Conservation (phyloP, 1,140 invertebrate genomes). For the Bombus pyrosoma region DNA sequence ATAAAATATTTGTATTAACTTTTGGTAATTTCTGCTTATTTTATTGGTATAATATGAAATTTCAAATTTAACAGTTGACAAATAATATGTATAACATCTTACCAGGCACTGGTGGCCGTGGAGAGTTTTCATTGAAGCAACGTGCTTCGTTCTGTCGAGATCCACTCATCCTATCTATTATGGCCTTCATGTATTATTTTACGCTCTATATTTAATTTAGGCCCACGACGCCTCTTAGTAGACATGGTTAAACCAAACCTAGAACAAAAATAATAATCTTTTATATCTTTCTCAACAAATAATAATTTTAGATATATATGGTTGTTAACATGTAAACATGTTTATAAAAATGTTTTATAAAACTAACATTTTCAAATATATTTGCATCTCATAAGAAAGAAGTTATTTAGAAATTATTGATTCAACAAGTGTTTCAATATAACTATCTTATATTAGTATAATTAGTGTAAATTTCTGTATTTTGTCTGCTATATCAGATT, state of each 20-base stretch:
- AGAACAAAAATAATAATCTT: conserved; percentile 62
- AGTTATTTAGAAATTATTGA: neutral
- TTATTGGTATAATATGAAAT: neutral
- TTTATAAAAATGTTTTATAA: conserved; percentile 6
- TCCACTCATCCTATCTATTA: conserved; percentile 82
- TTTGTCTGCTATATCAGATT: neutral
- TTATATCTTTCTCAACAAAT: neutral
- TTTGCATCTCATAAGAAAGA: neutral
- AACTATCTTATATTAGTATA: neutral
- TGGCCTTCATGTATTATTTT: conserved; percentile 79
- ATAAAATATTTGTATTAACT: neutral
- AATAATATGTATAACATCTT: conserved; percentile 49
- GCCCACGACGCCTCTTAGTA: conserved; percentile 80
- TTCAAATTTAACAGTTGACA: neutral
- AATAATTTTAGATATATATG: neutral
- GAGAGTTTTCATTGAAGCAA: conserved; percentile 83
- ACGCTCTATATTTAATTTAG: conserved; percentile 79
- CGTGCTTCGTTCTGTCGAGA: conserved; percentile 80
- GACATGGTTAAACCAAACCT: conserved; percentile 82
- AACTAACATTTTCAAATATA: neutral
- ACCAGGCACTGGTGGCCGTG: conserved; percentile 83
- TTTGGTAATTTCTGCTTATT: neutral
- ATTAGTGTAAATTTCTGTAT: neutral
- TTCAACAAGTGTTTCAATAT: neutral
- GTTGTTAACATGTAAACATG: neutral